Percentiles rank a stretch among this genome's conserved stretches.
Conservation (phyloP, 1,140 invertebrate species). For the Cataglyphis hispanica region DNA sequence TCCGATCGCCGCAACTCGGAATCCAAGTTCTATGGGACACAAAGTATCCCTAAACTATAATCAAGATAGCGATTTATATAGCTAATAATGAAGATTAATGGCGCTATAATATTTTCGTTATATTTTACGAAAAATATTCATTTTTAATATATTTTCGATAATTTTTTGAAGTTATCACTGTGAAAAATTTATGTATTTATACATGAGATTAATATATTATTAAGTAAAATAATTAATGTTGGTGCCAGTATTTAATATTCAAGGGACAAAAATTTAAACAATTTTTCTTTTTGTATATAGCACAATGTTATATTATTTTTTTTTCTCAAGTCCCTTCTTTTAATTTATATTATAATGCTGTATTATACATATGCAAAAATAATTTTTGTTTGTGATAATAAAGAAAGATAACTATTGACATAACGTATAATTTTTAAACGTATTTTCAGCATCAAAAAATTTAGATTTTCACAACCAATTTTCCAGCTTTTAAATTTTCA, state of each 20-base stretch:
- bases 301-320: too few species aligned
- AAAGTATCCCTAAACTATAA: background rate
- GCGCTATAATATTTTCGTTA: background rate
- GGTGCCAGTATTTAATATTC: background rate
- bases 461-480: background rate
- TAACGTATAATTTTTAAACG: background rate
- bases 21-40: conserved; percentile 41
- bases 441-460: background rate
- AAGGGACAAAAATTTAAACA: background rate
- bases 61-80: conserved; percentile 16
- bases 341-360: too few species aligned
- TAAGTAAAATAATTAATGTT: background rate
- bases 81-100: conserved; percentile 41
- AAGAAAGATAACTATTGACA: background rate
- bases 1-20: conserved; percentile 77
- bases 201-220: too few species aligned
- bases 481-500: background rate
- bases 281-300: too few species aligned
- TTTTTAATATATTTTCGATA: background rate
- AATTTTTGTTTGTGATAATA: background rate
- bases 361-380: background rate
- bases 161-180: background rate
- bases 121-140: background rate
- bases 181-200: background rate
- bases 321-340: too few species aligned